Base-by-base conservation (phyloP, 1,140 invertebrate genomes). In the Hestina assimilis region DNA sequence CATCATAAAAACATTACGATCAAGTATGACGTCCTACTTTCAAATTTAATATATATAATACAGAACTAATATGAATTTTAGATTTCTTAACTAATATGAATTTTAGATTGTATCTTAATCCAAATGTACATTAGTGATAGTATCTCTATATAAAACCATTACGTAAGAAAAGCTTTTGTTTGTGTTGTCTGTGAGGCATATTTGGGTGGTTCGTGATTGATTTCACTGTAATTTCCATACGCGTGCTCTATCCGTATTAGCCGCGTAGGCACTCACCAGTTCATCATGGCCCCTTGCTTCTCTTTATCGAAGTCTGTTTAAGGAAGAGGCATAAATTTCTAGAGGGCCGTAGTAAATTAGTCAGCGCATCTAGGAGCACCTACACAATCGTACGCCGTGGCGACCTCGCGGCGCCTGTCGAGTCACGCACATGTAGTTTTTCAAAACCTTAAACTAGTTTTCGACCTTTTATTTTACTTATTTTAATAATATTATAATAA, bases 141-240 rank as follows among this genome's bases (percentile, higher is more conserved):
- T 65, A 77, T 79, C 66, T 80, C 70, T 75, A 79, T 75, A 66
- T 64, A 67, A 79, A 75, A 75, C 47, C 69, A 77, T 82, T 74
- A 76, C 62, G 59, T 72, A 72, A 79, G 66, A 59, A 73, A 72
- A 52, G 61, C 67, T 77, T n/a, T 82, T 80, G 72, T 75, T 82
- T 83, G 69, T 72, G 74, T 70, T 80, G 74, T 83, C 80, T 83
- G 69, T 66, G 47, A 64, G 68, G 62, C 69, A 77, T 79, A 78
- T 86, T 85, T 82, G 73, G 75, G 71, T 66, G 59, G 66, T 83
- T 83, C 83, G 83, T 86, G 83, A 87, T 87, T 87, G 83, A 87
- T 87, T 84, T 72, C 67, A 75, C 79, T 77, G 79, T 82, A 87
- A 87, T 87, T 87, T 87, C 81, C 83, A 87, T 87, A 87, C 80